A percentile compares a stretch with the other conserved stretches of the same genome.
phyloP scores from a whole-genome alignment of 1,140 invertebrate genomes.

The Hyphantria cunea region DNA sequence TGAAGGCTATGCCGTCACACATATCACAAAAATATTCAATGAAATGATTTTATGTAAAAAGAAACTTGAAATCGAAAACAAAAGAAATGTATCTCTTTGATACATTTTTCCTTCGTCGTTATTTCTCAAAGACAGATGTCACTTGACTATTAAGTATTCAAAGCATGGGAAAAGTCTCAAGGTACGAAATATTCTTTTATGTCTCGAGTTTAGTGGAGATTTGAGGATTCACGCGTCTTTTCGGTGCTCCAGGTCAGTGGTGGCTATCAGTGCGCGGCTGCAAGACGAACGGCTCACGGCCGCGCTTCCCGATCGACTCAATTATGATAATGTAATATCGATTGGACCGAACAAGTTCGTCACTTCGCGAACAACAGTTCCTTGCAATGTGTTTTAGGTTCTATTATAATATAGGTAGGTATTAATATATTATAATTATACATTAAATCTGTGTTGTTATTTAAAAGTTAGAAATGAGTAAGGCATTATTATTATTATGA shows the following conservation, averaged over 20 bases:
- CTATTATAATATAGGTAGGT: no score
- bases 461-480: no score
- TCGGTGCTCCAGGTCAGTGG: conserved; percentile 30
- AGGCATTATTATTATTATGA: no score
- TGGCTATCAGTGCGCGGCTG: conserved; percentile 26
- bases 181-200: conserved; percentile 20
- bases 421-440: no score
- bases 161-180: no score
- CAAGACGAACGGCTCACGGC: conserved; percentile 23
- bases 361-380: conserved; percentile 6
- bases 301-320: conserved; percentile 14
- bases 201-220: neutral
- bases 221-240: conserved; percentile 4
- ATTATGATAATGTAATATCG: conserved; percentile 30
- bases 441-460: no score
- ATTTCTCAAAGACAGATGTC: conserved; percentile 4
- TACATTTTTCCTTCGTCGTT: conserved; percentile 16
- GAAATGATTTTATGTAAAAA: no score
- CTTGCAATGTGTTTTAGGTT: no score
- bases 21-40: no score
- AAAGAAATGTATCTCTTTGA: neutral
- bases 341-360: conserved; percentile 14
- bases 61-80: neutral
- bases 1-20: no score
- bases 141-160: no score